Evolutionary conservation across 2,113 vertebrate species (phyloP), one percentile per base, ranked within the genome.

Genomic region (Hippocampus zosterae): DNA sequence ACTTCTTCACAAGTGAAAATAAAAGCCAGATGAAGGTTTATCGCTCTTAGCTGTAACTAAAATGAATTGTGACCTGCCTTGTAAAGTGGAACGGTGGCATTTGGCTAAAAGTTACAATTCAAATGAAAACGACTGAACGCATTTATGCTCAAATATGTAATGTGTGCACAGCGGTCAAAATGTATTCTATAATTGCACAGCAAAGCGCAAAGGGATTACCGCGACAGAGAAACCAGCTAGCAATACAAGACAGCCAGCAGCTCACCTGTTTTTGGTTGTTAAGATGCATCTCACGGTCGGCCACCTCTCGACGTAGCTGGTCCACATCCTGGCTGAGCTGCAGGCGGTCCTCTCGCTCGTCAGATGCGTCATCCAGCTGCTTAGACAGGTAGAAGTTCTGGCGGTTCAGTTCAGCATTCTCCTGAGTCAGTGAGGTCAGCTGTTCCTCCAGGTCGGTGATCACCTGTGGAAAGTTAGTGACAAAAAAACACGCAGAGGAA

Each of bases 391-490:
- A 97, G 86, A 97, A 97, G 78, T 98, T 98, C 91, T 99, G 97
- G 19, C 96, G 95, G 91, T 98, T 99, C 84, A 99, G 91, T 80
- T 98, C 96, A 0, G 95, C 93, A 0, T 99, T 99, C 82, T 99
- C 97, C 84, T 98, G 96, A 2, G 93, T 95, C 85, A 99, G 86
- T 59, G 95, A 91, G 71, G 95, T 98, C 75, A 99, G 87, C 91
- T 98, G 97, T 78, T 99, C 96, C 88, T 99, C 97, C 82, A 99
- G 91, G 69, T 99, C 97, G 1, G 96, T 97, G 78, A 99, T 98
- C 62, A 99, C 97, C 97, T 99, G 77, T 25, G 52, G 29, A 40
- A 40, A 52, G 33, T 52, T 41, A 21, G 59, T 37, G 23, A 55
- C 8, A 55, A 4, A 2, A 21, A 70, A 67, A 62, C 13, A 60